Evolutionary conservation across 2,797 vertebrate species (phyloP).

Genomic region (Danio albolineatus): DNA sequence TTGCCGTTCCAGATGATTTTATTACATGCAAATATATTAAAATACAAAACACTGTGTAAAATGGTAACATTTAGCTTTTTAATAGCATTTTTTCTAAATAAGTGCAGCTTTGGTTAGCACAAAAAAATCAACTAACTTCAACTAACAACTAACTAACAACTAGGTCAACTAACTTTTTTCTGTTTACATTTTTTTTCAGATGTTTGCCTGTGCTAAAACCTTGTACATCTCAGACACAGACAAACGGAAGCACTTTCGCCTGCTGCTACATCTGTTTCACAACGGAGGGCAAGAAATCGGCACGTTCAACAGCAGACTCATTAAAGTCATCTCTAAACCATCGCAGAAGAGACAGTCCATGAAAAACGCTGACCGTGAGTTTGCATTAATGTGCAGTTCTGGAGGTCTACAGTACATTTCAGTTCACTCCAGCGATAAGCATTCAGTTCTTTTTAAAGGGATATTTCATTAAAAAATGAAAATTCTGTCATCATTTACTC

Average conservation of each 20-base stretch:
- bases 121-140: too few relatives aligned
- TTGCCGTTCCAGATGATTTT: too few relatives aligned
- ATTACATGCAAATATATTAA: neutral
- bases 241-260: slow-evolving; percentile 94
- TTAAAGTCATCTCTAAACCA: slow-evolving; percentile 97
- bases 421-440: neutral
- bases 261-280: slow-evolving; percentile 88
- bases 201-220: slow-evolving; percentile 91
- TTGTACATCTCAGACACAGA: slow-evolving; percentile 94
- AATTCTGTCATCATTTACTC: neutral
- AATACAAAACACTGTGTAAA: neutral
- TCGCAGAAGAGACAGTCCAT: slow-evolving; percentile 97
- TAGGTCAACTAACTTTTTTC: neutral
- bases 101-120: neutral
- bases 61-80: neutral
- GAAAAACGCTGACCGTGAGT: slow-evolving; percentile 94
- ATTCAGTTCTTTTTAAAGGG: neutral
- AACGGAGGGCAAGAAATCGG: slow-evolving; percentile 89
- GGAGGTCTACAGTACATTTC: neutral
- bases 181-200: slow-evolving; percentile 71
- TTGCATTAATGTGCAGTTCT: neutral
- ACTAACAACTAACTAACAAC: too few relatives aligned
- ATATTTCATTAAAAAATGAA: neutral
- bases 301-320: slow-evolving; percentile 91
- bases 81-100: neutral